Percentiles rank a stretch among this genome's conserved stretches.
Evolutionary conservation across 2,888 invertebrate genomes (phyloP).

Genomic region (Apodemia hepburni): DNA sequence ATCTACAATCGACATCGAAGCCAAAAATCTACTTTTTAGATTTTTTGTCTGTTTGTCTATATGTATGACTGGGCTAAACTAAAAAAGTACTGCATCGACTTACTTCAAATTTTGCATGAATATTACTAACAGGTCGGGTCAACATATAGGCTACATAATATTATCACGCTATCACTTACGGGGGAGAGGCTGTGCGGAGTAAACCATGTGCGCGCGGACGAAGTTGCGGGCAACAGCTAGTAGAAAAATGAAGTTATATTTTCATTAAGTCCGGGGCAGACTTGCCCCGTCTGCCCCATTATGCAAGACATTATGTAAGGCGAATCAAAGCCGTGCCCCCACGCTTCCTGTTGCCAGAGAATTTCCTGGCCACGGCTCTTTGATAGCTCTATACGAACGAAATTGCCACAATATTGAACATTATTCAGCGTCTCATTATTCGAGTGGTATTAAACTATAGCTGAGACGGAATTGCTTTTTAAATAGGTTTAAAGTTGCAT

Average conservation of each 20-base stretch:
- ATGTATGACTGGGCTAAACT: too few species aligned
- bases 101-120: too few species aligned
- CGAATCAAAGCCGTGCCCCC: conserved; percentile 6
- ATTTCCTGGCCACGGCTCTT: conserved; percentile 36
- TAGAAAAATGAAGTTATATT: conserved; percentile 7
- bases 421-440: conserved; percentile 4
- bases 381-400: conserved; percentile 35
- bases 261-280: neutral
- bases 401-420: conserved; percentile 26
- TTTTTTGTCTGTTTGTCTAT: too few species aligned
- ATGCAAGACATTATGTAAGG: neutral
- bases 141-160: too few species aligned
- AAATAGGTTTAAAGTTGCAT: neutral
- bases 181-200: too few species aligned
- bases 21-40: too few species aligned
- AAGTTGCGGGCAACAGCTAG: neutral
- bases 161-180: too few species aligned
- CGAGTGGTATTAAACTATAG: conserved; percentile 2
- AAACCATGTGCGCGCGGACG: too few species aligned
- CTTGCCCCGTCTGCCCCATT: too few species aligned
- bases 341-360: conserved; percentile 20
- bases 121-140: too few species aligned
- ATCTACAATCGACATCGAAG: too few species aligned
- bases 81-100: too few species aligned
- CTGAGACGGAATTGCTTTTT: neutral